Percentiles rank a stretch among this genome's conserved stretches.
These are phyloP conservation scores for Nothura maculosa DNA, from an alignment of 2,797 vertebrate genomes.

Conservation along the genomic window DNA sequence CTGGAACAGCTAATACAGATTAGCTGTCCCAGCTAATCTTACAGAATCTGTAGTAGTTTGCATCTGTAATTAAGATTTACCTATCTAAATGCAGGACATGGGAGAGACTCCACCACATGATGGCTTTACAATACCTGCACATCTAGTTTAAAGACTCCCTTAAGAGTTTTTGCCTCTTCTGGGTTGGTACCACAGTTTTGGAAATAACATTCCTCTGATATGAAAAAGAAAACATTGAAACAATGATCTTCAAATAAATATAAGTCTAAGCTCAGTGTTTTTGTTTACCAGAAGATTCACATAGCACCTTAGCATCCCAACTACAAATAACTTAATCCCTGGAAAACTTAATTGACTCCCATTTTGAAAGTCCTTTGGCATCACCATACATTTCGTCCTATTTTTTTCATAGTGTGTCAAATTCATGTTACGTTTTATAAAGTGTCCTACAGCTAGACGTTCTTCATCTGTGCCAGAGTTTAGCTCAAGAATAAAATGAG, in stretches of 20 bases:
- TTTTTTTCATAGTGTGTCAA: slow-evolving; percentile 21
- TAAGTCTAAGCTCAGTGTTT: not conserved
- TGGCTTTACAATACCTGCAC: not conserved
- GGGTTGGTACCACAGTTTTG: not conserved
- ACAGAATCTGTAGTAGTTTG: no score
- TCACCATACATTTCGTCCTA: not conserved
- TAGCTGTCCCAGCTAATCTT: no score
- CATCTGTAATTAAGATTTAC: no score
- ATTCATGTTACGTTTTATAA: slow-evolving; percentile 10
- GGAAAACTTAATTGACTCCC: slow-evolving; percentile 49
- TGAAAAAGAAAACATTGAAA: not conserved
- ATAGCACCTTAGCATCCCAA: slow-evolving; percentile 20
- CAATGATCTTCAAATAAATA: not conserved
- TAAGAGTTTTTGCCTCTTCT: not conserved
- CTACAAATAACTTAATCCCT: slow-evolving; percentile 35
- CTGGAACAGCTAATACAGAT: not conserved
- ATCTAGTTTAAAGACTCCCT: not conserved
- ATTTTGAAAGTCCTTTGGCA: slow-evolving; percentile 54
- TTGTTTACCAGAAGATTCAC: slow-evolving; percentile 36
- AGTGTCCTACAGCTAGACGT: slow-evolving; percentile 54
- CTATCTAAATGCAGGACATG: not conserved
- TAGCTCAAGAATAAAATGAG: slow-evolving; percentile 23
- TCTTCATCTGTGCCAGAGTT: not conserved
- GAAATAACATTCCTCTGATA: not conserved
- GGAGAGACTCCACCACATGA: not conserved